phyloP scores from a whole-genome alignment of 1,140 invertebrate genomes.

The Drosophila azteca region DNA sequence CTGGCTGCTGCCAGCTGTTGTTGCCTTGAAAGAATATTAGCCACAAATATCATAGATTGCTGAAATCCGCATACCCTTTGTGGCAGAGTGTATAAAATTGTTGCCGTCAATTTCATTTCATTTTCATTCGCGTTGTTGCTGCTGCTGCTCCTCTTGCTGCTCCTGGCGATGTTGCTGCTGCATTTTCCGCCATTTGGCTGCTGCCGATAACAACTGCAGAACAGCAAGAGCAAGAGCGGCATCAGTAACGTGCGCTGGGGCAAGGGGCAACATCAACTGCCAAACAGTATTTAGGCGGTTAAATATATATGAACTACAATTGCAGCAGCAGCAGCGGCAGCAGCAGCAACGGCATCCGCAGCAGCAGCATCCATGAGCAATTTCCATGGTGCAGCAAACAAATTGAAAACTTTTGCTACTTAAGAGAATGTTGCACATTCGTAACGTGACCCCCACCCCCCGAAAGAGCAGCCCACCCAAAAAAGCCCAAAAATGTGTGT shows the following conservation, averaged over 20 bases:
- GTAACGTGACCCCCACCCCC: slow-evolving; percentile 55
- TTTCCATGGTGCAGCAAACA: slow-evolving; percentile 37
- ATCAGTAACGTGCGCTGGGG: background rate
- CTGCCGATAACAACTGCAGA: slow-evolving; percentile 66
- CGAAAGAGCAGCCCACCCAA: slow-evolving; percentile 5
- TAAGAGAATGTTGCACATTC: slow-evolving; percentile 59
- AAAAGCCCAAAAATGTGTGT: slow-evolving; percentile 34
- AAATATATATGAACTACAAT: slow-evolving; percentile 75
- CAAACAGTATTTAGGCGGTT: slow-evolving; percentile 76
- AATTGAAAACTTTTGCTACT: slow-evolving; percentile 71
- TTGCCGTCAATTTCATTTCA: slow-evolving; percentile 62
- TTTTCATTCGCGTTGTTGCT: slow-evolving; percentile 45
- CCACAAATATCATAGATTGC: too few species aligned
- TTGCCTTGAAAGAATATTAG: too few species aligned
- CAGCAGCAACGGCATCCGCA: slow-evolving; percentile 24
- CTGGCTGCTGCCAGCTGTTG: too few species aligned
- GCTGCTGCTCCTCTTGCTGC: slow-evolving; percentile 37
- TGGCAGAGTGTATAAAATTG: slow-evolving; percentile 18
- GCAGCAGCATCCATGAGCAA: slow-evolving; percentile 1
- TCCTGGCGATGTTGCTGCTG: slow-evolving; percentile 48
- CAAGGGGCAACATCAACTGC: slow-evolving; percentile 34
- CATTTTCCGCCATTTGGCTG: slow-evolving; percentile 74
- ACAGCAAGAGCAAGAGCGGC: slow-evolving; percentile 27
- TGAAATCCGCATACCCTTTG: too few species aligned
- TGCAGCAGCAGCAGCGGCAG: slow-evolving; percentile 27